Percentiles rank a stretch among this genome's conserved stretches.
These are phyloP conservation scores for Macrotus californicus DNA, from an alignment of 2,113 vertebrate genomes.

Conservation along the genomic window DNA sequence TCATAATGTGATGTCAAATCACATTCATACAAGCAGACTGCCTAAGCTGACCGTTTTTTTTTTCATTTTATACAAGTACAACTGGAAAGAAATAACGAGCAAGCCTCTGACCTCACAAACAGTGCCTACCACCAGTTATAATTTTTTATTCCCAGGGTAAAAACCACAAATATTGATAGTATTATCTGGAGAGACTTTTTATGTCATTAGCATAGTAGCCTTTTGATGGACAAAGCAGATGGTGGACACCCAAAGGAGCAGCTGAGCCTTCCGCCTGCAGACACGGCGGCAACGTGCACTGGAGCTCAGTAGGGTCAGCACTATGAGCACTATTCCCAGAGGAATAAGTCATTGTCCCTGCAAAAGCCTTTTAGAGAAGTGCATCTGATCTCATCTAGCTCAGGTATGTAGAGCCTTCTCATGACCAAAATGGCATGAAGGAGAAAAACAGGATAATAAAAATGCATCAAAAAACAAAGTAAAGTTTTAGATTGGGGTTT, in stretches of 20 bases:
- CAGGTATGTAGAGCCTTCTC: background rate
- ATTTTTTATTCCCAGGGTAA: background rate
- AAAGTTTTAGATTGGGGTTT: background rate
- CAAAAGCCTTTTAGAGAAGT: background rate
- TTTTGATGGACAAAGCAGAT: background rate
- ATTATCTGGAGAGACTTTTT: background rate
- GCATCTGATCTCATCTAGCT: background rate
- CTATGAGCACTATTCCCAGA: background rate
- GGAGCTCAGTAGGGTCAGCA: background rate
- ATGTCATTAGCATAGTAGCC: background rate
- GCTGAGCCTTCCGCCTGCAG: background rate
- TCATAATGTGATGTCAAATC: background rate
- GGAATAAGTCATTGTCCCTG: background rate
- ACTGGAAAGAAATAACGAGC: background rate
- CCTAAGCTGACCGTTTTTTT: background rate
- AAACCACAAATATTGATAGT: background rate
- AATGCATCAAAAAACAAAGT: background rate
- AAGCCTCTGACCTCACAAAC: background rate
- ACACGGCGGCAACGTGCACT: too few relatives aligned
- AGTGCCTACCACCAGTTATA: background rate
- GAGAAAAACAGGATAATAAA: background rate
- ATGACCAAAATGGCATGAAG: background rate
- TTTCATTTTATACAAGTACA: background rate
- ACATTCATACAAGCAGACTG: background rate
- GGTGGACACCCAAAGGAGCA: background rate